A percentile compares a stretch with the other conserved stretches of the same genome.
Evolutionary conservation across 2,113 vertebrate species (phyloP).

Genomic region (Nerophis lumbriciformis): DNA sequence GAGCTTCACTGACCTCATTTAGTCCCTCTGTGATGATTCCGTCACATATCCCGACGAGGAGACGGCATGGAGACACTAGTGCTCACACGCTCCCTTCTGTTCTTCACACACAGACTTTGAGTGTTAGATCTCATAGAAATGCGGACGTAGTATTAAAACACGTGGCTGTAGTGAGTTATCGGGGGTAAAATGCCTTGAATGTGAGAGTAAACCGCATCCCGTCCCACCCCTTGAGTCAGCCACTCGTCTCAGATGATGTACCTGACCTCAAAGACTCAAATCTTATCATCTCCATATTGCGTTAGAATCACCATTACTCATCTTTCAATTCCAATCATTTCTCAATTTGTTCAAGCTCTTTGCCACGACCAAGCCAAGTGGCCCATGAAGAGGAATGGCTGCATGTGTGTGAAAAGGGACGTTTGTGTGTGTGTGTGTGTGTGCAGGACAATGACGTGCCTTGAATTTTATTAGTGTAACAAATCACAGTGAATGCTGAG

Average conservation of each 20-base stretch:
- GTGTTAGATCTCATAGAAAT: slow-evolving; percentile 23
- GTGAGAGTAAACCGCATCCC: slow-evolving; percentile 26
- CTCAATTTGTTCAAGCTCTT: slow-evolving; percentile 69
- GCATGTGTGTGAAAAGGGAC: slow-evolving; percentile 5
- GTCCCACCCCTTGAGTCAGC: slow-evolving; percentile 36
- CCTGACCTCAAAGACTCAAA: slow-evolving; percentile 72
- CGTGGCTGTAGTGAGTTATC: slow-evolving; percentile 38
- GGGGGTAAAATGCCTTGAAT: slow-evolving; percentile 18
- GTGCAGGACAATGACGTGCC: slow-evolving; percentile 58
- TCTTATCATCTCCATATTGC: slow-evolving; percentile 71
- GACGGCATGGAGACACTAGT: slow-evolving; percentile 1
- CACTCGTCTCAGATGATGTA: slow-evolving; percentile 55
- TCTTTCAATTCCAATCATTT: slow-evolving; percentile 75
- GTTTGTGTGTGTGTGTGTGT: slow-evolving; percentile 42
- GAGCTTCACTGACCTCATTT: slow-evolving; percentile 48
- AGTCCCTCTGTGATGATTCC: slow-evolving; percentile 32
- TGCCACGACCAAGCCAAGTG: slow-evolving; percentile 66
- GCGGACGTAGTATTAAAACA: slow-evolving; percentile 47
- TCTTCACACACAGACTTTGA: slow-evolving; percentile 8
- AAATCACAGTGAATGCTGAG: slow-evolving; percentile 66
- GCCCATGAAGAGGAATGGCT: slow-evolving; percentile 58
- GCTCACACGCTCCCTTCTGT: background rate
- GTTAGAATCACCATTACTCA: slow-evolving; percentile 66
- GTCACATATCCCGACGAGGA: slow-evolving; percentile 18
- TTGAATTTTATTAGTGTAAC: slow-evolving; percentile 67